Evolutionary conservation across 2,797 vertebrate species (phyloP), one percentile per base, ranked within the genome.

Genomic region (Netta rufina): DNA sequence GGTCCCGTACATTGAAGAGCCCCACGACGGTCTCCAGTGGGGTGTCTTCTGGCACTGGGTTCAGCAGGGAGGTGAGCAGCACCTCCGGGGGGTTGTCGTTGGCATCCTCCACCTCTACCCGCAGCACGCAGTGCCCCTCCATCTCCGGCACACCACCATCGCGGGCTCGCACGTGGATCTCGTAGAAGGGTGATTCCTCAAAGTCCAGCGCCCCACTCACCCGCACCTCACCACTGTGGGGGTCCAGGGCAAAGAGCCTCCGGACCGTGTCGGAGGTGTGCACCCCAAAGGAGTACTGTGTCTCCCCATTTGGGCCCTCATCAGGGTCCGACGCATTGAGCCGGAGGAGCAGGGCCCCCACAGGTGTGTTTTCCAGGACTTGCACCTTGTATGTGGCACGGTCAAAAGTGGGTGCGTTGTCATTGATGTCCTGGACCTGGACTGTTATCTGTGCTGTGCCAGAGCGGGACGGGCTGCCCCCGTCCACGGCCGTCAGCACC

Each of bases 41-140:
- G 2, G 98, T 98, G 84, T 98, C 98, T 94, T 99, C 99, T 8
- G 94, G 98, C 87, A 99, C 98, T 1, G 98, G 97, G 81, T 98
- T 99, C 81, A 98, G 98, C 61, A 99, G 93, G 62, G 99, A 99
- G 32, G 98, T 98, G 93, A 99, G 92, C 1, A 98, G 98, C 82
- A 99, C 98, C 80, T 99, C 99, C 0, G 99, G 99, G 21, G 98
- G 97, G 28, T 99, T 99, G 97, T 99, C 99, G 54, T 99, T 99
- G 90, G 97, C 97, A 58, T 99, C 99, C 38, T 97, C 96, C 66
- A 99, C 97, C 86, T 99, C 98, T 58, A 99, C 98, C 70, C 98
- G 98, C 93, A 99, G 98, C 87, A 99, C 98, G 54, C 99, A 99
- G 28, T 99, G 99, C n/a, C 98, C 99, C 95, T 99, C 98, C 98